phyloP scores from a whole-genome alignment of 2,888 invertebrate species.

The Torymus texanus region DNA sequence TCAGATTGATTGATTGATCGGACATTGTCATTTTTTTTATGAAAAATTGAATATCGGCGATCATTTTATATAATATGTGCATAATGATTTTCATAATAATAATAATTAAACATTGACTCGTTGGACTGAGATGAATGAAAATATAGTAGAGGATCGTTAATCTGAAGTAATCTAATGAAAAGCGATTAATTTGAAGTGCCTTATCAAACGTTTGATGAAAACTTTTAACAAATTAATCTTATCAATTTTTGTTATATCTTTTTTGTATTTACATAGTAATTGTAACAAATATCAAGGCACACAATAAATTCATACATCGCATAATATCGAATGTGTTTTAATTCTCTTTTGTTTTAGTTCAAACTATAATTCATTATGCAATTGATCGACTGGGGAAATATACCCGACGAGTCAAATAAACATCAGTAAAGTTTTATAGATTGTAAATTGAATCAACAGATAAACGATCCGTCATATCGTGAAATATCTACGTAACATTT shows the following conservation, averaged over 20 bases:
- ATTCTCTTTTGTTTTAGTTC: conserved; percentile 18
- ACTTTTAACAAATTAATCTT: conserved; percentile 23
- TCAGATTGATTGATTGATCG: too few species aligned
- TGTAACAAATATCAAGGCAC: conserved; percentile 28
- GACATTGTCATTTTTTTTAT: conserved; percentile 7
- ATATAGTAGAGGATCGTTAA: conserved; percentile 2
- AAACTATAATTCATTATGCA: conserved; percentile 9
- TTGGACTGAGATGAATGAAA: conserved; percentile 18
- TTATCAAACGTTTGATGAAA: conserved; percentile 38
- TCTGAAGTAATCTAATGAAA: conserved; percentile 11
- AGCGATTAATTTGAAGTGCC: conserved; percentile 51
- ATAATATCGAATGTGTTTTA: conserved; percentile 14
- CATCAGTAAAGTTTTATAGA: conserved; percentile 23
- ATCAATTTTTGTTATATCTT: conserved; percentile 14
- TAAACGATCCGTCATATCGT: conserved; percentile 38
- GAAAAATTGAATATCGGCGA: not conserved
- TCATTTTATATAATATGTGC: conserved; percentile 13
- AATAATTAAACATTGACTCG: conserved; percentile 37
- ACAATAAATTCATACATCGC: conserved; percentile 14
- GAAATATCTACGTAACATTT: conserved; percentile 34
- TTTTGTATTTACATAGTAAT: not conserved
- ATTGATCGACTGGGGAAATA: conserved; percentile 6
- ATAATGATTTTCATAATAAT: conserved; percentile 42
- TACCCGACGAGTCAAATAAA: conserved; percentile 40
- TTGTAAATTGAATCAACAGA: conserved; percentile 29